Conservation (phyloP, 1,140 invertebrate genomes). For the Rhyacophila brunnea region DNA sequence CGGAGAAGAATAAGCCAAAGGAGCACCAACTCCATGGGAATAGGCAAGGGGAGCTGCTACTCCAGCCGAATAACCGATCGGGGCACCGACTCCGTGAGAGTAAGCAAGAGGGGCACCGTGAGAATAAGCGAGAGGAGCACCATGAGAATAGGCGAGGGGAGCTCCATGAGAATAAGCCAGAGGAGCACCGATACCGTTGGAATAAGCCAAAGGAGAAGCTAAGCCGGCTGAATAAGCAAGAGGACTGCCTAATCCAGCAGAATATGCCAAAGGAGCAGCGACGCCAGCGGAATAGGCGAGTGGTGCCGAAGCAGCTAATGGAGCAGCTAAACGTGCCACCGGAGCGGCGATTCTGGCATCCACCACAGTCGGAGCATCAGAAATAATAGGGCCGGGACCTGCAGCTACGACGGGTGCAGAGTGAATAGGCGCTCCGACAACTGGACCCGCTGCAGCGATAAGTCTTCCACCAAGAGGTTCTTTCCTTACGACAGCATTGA, state of each 20-base stretch:
- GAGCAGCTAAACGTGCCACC: constrained; percentile 3
- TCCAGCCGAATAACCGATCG: constrained; percentile 14
- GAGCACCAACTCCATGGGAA: constrained; percentile 13
- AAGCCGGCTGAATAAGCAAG: constrained; percentile 8
- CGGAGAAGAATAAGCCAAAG: constrained; percentile 22
- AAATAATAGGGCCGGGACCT: constrained; percentile 15
- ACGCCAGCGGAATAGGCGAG: not conserved
- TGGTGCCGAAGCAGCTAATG: constrained; percentile 5
- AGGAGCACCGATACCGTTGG: constrained; percentile 12
- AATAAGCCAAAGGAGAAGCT: constrained; percentile 20
- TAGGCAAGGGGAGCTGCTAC: constrained; percentile 18
- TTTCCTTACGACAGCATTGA: constrained; percentile 49
- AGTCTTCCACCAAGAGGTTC: constrained; percentile 47
- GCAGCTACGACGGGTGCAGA: constrained; percentile 30
- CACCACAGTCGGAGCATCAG: constrained; percentile 18
- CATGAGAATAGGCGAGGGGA: constrained; percentile 20
- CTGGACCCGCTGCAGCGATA: constrained; percentile 38
- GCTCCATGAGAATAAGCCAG: constrained; percentile 21
- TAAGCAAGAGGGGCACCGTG: constrained; percentile 15
- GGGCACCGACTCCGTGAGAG: constrained; percentile 9
- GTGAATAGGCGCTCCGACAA: constrained; percentile 55
- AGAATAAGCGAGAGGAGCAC: constrained; percentile 21
- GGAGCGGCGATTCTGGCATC: constrained; percentile 36
- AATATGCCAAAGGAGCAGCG: constrained; percentile 16
- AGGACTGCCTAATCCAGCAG: constrained; percentile 9